Evolutionary conservation across 1,140 invertebrate genomes (phyloP), one percentile per base, ranked within the genome.

Genomic region (Pachyrhynchus sulphureomaculatus): DNA sequence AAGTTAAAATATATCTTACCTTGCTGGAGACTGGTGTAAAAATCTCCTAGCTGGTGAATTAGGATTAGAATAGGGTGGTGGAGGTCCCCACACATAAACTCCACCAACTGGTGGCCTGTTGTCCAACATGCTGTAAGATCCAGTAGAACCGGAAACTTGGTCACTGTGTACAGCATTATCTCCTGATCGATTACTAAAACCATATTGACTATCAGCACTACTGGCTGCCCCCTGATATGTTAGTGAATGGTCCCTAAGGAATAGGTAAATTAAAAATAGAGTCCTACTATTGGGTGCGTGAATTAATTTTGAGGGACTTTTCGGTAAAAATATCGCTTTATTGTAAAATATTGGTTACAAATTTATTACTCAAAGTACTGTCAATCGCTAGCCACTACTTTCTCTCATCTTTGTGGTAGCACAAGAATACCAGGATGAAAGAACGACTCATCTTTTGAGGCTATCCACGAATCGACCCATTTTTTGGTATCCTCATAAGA

Each of bases 31-130:
- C 24, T 72, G 66, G 18, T 68, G 62, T 5, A 72, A 41, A 24
- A 52, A 55, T 37, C 72, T 55, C 56, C 84, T 76, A 0, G 84
- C 84, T 2, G 84, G 84, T 69, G 84, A 86, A 58, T 86, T 86
- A 3, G 86, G 86, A 67, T 88, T 86, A 45, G 86, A 87, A 69
- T 89, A 89, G 0, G 87, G 87, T 1, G 88, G 87, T 9, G 88
- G 87, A 12, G 87, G 88, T 13, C 87, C 88, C 87, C 88, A 89
- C 12, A 88, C 72, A 55, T 76, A 76, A 8, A 75, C 75, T 4
- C 75, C 75, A 4, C 72, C 71, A 42, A 70, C 68, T 13, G 82
- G 81, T 5, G 82, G 78, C 4, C 81, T 73, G 9, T 80, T 74
- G 44, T 83, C 81, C 20, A 83, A 67, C 37, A 83, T 79, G 59